These are phyloP conservation scores for Nemoura dubitans DNA, from an alignment of 2,888 invertebrate species.

Conservation along the genomic window DNA sequence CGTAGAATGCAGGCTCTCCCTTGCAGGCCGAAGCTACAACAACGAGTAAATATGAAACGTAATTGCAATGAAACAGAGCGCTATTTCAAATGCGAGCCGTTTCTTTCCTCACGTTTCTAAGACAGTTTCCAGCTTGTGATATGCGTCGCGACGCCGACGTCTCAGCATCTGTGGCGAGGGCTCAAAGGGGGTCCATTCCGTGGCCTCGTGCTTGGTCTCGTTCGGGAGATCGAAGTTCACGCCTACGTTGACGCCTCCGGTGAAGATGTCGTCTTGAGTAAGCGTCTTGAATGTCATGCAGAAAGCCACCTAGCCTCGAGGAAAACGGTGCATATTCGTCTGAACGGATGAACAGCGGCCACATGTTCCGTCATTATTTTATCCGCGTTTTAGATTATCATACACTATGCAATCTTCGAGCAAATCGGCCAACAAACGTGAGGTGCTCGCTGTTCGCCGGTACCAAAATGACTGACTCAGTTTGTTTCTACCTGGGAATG, in stretches of 20 bases:
- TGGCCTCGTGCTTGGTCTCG: slow-evolving; percentile 53
- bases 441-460: too few relatives aligned
- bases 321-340: too few relatives aligned
- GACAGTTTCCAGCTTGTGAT: slow-evolving; percentile 72
- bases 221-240: slow-evolving; percentile 69
- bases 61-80: background rate
- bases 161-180: slow-evolving; percentile 64
- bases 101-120: slow-evolving; percentile 71
- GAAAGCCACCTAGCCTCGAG: slow-evolving; percentile 61
- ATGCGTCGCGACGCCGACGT: slow-evolving; percentile 73
- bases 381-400: too few relatives aligned
- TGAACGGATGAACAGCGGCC: too few relatives aligned
- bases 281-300: slow-evolving; percentile 65
- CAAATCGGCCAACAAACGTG: too few relatives aligned
- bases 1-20: slow-evolving; percentile 76
- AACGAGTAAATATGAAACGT: slow-evolving; percentile 49
- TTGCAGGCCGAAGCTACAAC: slow-evolving; percentile 76
- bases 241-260: slow-evolving; percentile 76
- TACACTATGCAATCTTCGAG: too few relatives aligned
- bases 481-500: too few relatives aligned
- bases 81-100: background rate
- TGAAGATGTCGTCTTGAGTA: slow-evolving; percentile 60
- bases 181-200: slow-evolving; percentile 17
- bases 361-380: too few relatives aligned
- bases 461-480: too few relatives aligned